Conservation (phyloP, 1,140 invertebrate genomes). For the Euwallacea similis region DNA sequence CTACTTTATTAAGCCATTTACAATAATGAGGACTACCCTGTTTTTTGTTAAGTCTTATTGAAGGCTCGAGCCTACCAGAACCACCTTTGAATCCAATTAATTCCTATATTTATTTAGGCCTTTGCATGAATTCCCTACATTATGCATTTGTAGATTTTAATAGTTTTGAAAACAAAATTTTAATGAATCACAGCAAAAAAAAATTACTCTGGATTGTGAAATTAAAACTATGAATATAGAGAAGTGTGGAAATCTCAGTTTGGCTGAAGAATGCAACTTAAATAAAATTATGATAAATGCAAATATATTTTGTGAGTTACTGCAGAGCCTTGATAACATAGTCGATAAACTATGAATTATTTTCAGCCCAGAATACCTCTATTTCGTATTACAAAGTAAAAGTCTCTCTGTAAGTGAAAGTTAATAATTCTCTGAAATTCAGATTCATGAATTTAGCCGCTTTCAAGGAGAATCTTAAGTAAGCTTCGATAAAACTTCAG, state of each 20-base stretch:
- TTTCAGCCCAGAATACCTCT: conserved; percentile 76
- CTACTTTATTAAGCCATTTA: neutral
- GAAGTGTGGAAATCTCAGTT: conserved; percentile 78
- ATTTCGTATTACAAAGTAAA: conserved; percentile 79
- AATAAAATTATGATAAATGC: conserved; percentile 89
- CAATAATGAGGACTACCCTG: too few species aligned
- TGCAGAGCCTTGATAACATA: conserved; percentile 79
- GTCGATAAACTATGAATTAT: conserved; percentile 80
- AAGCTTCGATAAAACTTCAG: conserved; percentile 79
- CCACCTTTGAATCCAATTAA: too few species aligned
- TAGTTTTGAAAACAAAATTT: conserved; percentile 33
- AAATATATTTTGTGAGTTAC: conserved; percentile 75
- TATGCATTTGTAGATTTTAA: neutral
- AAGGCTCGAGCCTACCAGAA: too few species aligned
- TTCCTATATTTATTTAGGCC: too few species aligned
- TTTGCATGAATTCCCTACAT: too few species aligned
- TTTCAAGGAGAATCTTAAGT: conserved; percentile 68
- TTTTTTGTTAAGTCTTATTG: too few species aligned
- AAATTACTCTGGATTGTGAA: conserved; percentile 88
- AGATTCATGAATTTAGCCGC: neutral
- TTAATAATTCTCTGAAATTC: neutral
- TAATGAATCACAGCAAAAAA: conserved; percentile 69
- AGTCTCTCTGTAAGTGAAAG: conserved; percentile 67
- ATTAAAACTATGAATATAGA: conserved; percentile 83
- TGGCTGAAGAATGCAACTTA: conserved; percentile 69